Evolutionary conservation across 2,888 invertebrate genomes (phyloP), one percentile per base, ranked within the genome.

Genomic region (Noctua janthe): DNA sequence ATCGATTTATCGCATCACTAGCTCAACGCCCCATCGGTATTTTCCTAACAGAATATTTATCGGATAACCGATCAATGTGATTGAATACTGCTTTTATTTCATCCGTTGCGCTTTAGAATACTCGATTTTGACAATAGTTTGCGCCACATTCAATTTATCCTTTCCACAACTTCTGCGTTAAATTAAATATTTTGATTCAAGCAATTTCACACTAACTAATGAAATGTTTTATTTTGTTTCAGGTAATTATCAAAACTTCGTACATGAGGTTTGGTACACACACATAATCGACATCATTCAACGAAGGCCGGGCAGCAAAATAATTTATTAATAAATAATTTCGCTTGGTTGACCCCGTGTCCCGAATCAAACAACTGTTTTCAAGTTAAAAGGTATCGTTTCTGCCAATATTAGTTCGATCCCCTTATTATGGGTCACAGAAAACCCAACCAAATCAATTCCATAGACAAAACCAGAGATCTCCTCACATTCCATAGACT

Each of bases 1-100:
- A 91, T 92, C 92, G 91, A 92, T 93, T 93, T 91, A 92, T 91
- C 91, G 90, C 90, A 87, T 91, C 89, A 88, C 89, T 83, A 89
- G 83, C 84, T 77, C 86, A 80, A 78, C 82, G 88, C 82, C 85
- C 88, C 88, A 90, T 91, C 82, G 90, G 88, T 89, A 88, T 91
- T 91, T 92, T 90, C 91, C 90, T 88, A 89, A 89, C 90, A 88
- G 89, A 91, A 91, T 92, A 90, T 91, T 91, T 91, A 90, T 91
- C 90, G 85, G 70, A 73, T 87, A 84, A 83, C 86, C 83, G 84
- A 87, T 82, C 82, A 82, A 74, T 84, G 84, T 78, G 75, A 88
- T 88, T 87, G 90, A 90, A 91, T 91, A 88, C 59, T 81, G 84
- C 87, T 89, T 87, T 82, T 56, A 78, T 79, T 85, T 72, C 67